A percentile compares a stretch with the other conserved stretches of the same genome.
phyloP scores from a whole-genome alignment of 2,888 invertebrate species.

The Thymelicus lineola region DNA sequence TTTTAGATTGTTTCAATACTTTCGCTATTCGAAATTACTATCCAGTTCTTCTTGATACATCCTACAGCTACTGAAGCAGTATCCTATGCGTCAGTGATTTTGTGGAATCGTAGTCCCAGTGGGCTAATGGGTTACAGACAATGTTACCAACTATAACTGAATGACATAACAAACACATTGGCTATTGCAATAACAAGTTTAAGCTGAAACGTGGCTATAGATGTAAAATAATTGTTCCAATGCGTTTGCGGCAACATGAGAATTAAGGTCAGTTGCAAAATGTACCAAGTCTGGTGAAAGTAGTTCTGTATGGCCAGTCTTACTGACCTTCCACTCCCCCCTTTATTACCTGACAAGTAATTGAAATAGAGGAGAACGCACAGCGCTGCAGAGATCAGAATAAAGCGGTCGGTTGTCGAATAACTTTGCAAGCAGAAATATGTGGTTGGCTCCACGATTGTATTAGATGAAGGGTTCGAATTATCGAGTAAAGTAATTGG shows the following conservation, averaged over 20 bases:
- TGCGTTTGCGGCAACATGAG: conserved; percentile 48
- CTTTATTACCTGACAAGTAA: conserved; percentile 4
- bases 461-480: conserved; percentile 38
- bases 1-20: too few species aligned
- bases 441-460: conserved; percentile 39
- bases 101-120: background rate
- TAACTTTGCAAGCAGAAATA: conserved; percentile 34
- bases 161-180: conserved; percentile 31
- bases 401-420: conserved; percentile 28
- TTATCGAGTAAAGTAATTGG: conserved; percentile 30
- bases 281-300: conserved; percentile 53
- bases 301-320: conserved; percentile 45
- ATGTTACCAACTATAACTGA: conserved; percentile 7
- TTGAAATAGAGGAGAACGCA: conserved; percentile 5
- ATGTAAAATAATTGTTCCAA: conserved; percentile 54
- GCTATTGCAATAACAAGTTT: conserved; percentile 25
- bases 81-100: too few species aligned
- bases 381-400: background rate
- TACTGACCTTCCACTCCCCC: conserved; percentile 41
- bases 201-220: conserved; percentile 37
- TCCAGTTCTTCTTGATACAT: too few species aligned
- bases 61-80: too few species aligned
- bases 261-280: conserved; percentile 57
- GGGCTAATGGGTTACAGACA: background rate
- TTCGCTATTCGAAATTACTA: too few species aligned